Evolutionary conservation across 2,797 vertebrate species (phyloP).

Genomic region (Sebastes diploproa): DNA sequence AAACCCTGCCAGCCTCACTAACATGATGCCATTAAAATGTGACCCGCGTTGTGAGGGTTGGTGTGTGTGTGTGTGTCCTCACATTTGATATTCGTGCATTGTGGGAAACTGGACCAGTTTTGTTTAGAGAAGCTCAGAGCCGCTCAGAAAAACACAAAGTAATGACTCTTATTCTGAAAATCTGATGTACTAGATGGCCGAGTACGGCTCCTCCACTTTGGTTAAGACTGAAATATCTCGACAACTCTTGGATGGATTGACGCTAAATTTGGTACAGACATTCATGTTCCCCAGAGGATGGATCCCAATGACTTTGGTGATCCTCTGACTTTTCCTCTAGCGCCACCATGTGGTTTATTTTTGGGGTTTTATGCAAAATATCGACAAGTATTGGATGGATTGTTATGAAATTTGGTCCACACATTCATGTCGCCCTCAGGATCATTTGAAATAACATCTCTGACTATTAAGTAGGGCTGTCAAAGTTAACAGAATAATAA

Average conservation of each 20-base stretch:
- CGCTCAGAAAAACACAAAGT: background rate
- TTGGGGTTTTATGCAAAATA: background rate
- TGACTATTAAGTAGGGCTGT: too few relatives aligned
- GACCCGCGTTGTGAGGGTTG: slow-evolving; percentile 21
- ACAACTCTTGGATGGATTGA: background rate
- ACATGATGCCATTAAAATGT: slow-evolving; percentile 52
- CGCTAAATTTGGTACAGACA: background rate
- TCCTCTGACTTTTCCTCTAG: background rate
- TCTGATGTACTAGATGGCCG: background rate
- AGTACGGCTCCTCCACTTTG: background rate
- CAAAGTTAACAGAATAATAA: too few relatives aligned
- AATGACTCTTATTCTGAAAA: slow-evolving; percentile 15
- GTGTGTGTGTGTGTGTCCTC: background rate
- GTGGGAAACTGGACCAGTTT: slow-evolving; percentile 5
- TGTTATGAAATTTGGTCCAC: background rate
- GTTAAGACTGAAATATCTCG: background rate
- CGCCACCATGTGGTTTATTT: too few relatives aligned
- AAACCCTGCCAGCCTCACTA: slow-evolving; percentile 47
- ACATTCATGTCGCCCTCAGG: background rate
- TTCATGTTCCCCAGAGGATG: background rate
- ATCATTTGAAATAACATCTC: too few relatives aligned
- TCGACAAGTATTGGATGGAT: background rate
- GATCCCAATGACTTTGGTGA: background rate
- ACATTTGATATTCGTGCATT: slow-evolving; percentile 29
- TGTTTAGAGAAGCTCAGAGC: background rate